Conservation (phyloP, 2,113 vertebrate genomes). For the Tragelaphus buxtoni region DNA sequence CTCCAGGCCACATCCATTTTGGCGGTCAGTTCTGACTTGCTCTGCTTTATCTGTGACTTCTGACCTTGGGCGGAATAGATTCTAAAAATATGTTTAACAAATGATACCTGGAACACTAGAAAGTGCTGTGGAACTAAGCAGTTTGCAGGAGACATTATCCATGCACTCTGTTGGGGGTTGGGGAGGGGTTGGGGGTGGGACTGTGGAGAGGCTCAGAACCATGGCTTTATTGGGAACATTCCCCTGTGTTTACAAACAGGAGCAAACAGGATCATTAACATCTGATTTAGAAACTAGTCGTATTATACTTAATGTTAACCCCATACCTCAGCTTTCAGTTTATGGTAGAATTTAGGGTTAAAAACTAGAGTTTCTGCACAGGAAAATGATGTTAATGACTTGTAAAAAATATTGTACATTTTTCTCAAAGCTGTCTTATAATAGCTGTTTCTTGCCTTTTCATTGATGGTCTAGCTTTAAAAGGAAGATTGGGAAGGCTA, state of each 20-base stretch:
- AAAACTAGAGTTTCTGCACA: not conserved
- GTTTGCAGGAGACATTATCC: slow-evolving; percentile 13
- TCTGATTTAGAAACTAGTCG: slow-evolving; percentile 16
- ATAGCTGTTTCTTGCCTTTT: slow-evolving; percentile 1
- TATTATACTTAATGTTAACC: not conserved
- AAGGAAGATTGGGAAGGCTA: not conserved
- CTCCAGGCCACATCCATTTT: not conserved
- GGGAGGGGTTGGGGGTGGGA: fast-evolving
- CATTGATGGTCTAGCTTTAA: not conserved
- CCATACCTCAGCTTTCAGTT: not conserved
- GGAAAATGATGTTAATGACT: not conserved
- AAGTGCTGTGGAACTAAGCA: not conserved
- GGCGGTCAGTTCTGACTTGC: slow-evolving; percentile 5
- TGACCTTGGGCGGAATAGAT: not conserved
- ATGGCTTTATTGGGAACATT: not conserved
- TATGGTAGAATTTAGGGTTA: not conserved
- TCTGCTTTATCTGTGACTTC: slow-evolving; percentile 12
- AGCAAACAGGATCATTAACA: not conserved
- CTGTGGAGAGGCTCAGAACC: not conserved
- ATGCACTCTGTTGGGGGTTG: not conserved
- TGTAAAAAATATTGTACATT: not conserved
- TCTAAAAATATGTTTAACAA: slow-evolving; percentile 40
- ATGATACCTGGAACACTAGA: slow-evolving; percentile 39
- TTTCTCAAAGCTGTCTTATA: not conserved
- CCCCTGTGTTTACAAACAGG: not conserved